phyloP scores from a whole-genome alignment of 2,113 vertebrate species.

The Paramisgurnus dabryanus region DNA sequence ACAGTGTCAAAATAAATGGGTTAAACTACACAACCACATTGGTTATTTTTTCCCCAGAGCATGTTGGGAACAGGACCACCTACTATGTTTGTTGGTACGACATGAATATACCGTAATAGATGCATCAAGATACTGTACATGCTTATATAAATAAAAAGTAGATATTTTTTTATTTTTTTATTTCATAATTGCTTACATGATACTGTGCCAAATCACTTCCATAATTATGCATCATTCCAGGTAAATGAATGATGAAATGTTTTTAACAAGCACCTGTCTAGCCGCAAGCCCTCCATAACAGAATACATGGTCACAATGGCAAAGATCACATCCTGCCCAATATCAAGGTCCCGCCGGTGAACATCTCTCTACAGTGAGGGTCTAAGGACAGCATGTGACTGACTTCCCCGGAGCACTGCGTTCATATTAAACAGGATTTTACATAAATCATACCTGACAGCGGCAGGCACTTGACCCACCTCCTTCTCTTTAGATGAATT shows the following conservation, averaged over 20 bases:
- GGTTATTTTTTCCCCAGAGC: no score
- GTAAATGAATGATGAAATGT: neutral
- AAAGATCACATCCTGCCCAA: constrained; percentile 5
- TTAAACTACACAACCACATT: no score
- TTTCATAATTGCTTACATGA: no score
- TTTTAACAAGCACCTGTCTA: constrained; percentile 6
- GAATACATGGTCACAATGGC: constrained; percentile 23
- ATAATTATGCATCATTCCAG: constrained; percentile 1
- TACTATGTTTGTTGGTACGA: no score
- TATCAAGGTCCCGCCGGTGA: neutral
- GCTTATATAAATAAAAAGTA: no score
- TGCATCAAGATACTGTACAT: no score
- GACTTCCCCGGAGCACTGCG: constrained; percentile 2
- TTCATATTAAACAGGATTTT: constrained; percentile 34
- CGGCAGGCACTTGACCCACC: constrained; percentile 6
- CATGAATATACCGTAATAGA: no score
- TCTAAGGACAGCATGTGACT: constrained; percentile 19
- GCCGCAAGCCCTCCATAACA: constrained; percentile 7
- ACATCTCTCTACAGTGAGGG: constrained; percentile 13
- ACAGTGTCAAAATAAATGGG: no score
- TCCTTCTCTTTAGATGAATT: constrained; percentile 36
- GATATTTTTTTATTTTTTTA: no score
- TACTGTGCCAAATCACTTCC: neutral
- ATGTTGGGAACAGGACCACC: no score
- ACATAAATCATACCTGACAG: constrained; percentile 40